Evolutionary conservation across 2,113 vertebrate species (phyloP).

Genomic region (Capreolus pygargus): DNA sequence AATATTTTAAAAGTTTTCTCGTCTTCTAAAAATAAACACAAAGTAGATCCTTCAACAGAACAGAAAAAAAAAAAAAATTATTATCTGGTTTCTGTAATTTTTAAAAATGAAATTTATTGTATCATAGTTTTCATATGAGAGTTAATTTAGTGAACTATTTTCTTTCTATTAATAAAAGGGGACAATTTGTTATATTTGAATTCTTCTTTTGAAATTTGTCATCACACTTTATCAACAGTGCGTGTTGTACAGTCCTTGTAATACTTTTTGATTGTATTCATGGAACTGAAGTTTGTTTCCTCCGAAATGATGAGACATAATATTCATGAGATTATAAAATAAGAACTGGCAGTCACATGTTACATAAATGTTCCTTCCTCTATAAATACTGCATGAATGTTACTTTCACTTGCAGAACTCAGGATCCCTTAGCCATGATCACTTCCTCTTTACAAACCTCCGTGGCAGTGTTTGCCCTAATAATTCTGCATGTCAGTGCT

Average conservation of each 20-base stretch:
- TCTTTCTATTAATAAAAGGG: not conserved
- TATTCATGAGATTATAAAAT: not conserved
- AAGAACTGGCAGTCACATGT: not conserved
- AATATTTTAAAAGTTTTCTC: not conserved
- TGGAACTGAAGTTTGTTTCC: not conserved
- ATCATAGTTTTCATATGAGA: not conserved
- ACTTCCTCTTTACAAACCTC: not conserved
- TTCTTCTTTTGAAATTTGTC: not conserved
- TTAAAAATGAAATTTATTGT: not conserved
- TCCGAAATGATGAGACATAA: not conserved
- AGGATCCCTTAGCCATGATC: not conserved
- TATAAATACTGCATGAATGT: not conserved
- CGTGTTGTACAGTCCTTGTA: not conserved
- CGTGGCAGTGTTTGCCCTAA: not conserved
- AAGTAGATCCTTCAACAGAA: not conserved
- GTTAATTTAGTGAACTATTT: not conserved
- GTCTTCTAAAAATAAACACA: not conserved
- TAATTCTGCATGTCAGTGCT: constrained; percentile 10
- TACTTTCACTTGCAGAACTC: not conserved
- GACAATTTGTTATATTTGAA: not conserved
- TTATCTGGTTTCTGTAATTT: not conserved
- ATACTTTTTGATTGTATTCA: not conserved
- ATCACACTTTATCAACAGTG: not conserved
- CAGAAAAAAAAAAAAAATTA: not conserved
- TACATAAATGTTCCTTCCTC: not conserved